Conservation (phyloP, 1,140 invertebrate genomes). For the Schlechtendalia chinensis region DNA sequence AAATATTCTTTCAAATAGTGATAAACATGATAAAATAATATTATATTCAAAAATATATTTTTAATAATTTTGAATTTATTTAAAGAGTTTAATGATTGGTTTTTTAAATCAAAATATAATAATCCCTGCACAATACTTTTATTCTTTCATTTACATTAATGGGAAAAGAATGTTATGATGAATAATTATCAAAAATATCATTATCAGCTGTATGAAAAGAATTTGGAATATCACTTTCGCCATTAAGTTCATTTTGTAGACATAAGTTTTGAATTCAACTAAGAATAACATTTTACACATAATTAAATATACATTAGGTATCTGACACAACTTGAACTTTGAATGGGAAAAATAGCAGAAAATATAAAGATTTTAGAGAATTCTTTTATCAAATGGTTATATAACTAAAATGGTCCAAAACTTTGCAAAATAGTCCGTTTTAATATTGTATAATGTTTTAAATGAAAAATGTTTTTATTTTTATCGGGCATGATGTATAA, state of each 20-base stretch:
- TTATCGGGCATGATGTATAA: neutral
- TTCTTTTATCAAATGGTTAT: neutral
- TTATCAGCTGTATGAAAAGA: neutral
- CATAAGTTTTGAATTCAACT: too few species aligned
- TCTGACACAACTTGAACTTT: neutral
- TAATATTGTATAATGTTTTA: neutral
- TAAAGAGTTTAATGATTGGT: neutral
- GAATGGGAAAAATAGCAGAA: constrained; percentile 2
- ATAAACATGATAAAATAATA: too few species aligned
- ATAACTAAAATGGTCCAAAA: neutral
- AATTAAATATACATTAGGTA: neutral
- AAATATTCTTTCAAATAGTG: constrained; percentile 4
- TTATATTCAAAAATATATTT: too few species aligned
- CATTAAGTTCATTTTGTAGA: neutral
- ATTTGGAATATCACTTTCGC: neutral
- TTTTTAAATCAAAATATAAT: constrained; percentile 18
- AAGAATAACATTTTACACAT: neutral
- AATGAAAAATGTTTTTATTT: neutral
- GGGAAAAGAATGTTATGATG: neutral
- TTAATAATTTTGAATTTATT: too few species aligned
- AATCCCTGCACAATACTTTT: neutral
- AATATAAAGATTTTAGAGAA: neutral
- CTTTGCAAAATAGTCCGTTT: neutral
- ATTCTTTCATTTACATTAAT: too few species aligned
- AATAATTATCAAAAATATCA: constrained; percentile 13